Evolutionary conservation across 2,888 invertebrate genomes (phyloP), one percentile per base, ranked within the genome.

Genomic region (Apamea epomidion): DNA sequence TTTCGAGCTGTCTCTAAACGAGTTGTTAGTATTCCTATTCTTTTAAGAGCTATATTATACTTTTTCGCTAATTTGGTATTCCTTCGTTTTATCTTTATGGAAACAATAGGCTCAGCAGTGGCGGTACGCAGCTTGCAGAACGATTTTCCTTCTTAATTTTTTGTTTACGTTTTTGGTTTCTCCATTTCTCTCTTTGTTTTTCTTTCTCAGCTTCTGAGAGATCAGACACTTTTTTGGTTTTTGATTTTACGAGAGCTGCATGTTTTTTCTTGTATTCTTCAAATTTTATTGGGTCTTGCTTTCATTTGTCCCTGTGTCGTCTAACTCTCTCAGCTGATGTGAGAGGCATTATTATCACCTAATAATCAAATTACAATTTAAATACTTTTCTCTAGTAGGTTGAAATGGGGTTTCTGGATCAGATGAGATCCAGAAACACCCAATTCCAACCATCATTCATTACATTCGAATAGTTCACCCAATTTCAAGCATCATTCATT

Each of bases 141-240:
- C 72, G 54, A 42, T 25, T 67, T 12, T 67, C 10, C 67, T 67
- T 67, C 25, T 67, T 67, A 1, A 0, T 12, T 67, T 67, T 67
- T 67, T 67, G 67, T 25, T 25, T 67, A 25, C 67, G 74, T 74
- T 65, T 74, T 74, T 64, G 74, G 29, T 74, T 74, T 64, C 64
- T 74, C 74, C 74, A 65, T 74, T 74, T 74, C 21, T 74, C 65
- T 29, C 74, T 62, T 74, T 29, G 29, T 64, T 64, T 74, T 21
- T 74, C 29, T 74, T 74, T 74, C 48, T 74, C 51, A 64, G 74
- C 21, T 32, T 74, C 51, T 29, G 74, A 74, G 29, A 74, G 62
- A 74, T 74, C 74, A 48, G 65, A 45, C 45, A 73, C 73, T 64
- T 64, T 73, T 73, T 73, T 64, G 2, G 73, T n/a, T 62, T 45